A percentile compares a stretch with the other conserved stretches of the same genome.
Evolutionary conservation across 2,797 vertebrate species (phyloP).

Genomic region (Manis crassicaudata): DNA sequence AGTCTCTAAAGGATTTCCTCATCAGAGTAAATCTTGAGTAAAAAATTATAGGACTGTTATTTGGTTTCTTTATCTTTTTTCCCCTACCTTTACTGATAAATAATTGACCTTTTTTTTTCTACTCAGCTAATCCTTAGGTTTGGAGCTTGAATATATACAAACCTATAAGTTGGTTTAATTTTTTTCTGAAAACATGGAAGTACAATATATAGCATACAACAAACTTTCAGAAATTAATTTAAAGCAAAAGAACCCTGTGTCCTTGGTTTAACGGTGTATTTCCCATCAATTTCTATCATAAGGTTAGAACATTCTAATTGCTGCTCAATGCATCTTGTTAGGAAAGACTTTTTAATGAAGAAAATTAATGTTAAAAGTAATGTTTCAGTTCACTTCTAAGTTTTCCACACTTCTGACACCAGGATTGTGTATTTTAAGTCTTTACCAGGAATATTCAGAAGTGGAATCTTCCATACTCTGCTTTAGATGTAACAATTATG

Average conservation of each 20-base stretch:
- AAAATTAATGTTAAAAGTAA: conserved; percentile 28
- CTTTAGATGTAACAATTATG: background rate
- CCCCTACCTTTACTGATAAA: background rate
- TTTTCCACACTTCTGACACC: background rate
- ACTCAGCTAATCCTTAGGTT: background rate
- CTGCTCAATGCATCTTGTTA: conserved; percentile 27
- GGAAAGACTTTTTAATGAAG: background rate
- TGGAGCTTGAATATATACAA: conserved; percentile 2
- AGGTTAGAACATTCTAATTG: conserved; percentile 36
- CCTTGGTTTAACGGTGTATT: background rate
- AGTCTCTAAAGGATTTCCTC: background rate
- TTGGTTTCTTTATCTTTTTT: background rate
- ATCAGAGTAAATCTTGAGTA: background rate
- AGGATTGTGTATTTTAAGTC: background rate
- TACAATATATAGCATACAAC: background rate
- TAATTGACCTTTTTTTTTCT: background rate
- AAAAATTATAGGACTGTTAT: background rate
- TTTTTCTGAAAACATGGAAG: conserved; percentile 14
- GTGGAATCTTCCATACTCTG: conserved; percentile 32
- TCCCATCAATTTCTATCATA: background rate
- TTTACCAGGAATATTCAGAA: background rate
- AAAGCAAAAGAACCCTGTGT: background rate
- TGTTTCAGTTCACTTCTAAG: background rate
- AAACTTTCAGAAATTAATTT: background rate
- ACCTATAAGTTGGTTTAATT: background rate